Evolutionary conservation across 2,888 invertebrate genomes (phyloP), one percentile per base, ranked within the genome.

Genomic region (Folsomia manolachei): DNA sequence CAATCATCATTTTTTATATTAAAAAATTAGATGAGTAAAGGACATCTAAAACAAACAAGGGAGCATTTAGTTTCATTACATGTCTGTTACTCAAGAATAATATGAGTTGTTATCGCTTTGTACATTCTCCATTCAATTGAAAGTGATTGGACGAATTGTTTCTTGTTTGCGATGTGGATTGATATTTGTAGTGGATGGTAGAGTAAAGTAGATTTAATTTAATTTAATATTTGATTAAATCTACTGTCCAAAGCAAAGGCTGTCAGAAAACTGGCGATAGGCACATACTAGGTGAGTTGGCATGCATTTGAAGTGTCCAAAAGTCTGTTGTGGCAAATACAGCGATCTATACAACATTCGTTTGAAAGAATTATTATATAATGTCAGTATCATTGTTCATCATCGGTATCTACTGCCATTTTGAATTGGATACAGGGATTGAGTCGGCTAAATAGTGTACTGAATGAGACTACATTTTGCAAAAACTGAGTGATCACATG

Each of bases 141-240:
- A 51, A 51, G 9, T 51, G 51, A 11, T 51, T 51, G 51, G 51
- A 11, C 51, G 9, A 18, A n/a, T n/a, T n/a, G n/a, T n/a, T n/a
- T n/a, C n/a, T n/a, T 39, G 39, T 39, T 39, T 9, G n/a, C n/a
- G 14, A 39, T 39, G 39, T 39, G 39, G 39, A 39, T 9, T 39
- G 39, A 9, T n/a, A n/a, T 39, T 39, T 39, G 39, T 9, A 14
- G 39, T 39, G 39, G 39, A 39, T 39, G 18, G n/a, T n/a, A n/a
- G n/a, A n/a, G n/a, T n/a, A n/a, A n/a, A n/a, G n/a, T n/a, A n/a
- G n/a, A n/a, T n/a, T n/a, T n/a, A n/a, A n/a, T n/a, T n/a, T n/a
- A 56, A 56, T 19, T 56, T 56, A 56, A 56, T 56, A 56, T 56
- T 56, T 56, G 56, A 56, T 56, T n/a, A 56, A 39, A 14, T 39